Percentiles rank a stretch among this genome's conserved stretches.
phyloP scores from a whole-genome alignment of 2,113 vertebrate species.

The Leucoraja erinaceus region DNA sequence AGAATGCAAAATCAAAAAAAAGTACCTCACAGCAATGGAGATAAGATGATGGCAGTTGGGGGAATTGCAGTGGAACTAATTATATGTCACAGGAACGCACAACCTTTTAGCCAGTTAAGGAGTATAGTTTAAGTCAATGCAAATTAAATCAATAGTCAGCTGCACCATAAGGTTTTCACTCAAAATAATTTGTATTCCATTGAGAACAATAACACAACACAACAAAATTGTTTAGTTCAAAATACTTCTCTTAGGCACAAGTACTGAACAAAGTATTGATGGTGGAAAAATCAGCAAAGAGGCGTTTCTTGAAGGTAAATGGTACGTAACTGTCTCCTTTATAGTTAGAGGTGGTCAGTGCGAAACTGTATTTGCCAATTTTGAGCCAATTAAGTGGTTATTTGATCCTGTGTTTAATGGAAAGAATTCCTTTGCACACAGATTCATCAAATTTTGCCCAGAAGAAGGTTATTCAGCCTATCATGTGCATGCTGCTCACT shows the following conservation, averaged over 20 bases:
- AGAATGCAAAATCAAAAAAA: constrained; percentile 7
- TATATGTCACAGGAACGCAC: background rate
- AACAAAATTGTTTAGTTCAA: background rate
- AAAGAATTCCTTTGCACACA: too few relatives aligned
- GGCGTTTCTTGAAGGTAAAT: background rate
- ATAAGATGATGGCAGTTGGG: background rate
- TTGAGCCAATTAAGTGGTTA: background rate
- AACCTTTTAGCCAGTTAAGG: background rate
- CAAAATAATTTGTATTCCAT: background rate
- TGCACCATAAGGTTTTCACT: background rate
- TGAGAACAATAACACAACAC: background rate
- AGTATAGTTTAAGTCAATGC: background rate
- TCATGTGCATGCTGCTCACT: too few relatives aligned
- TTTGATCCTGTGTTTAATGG: background rate
- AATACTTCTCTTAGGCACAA: background rate
- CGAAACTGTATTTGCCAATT: background rate
- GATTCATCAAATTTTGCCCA: too few relatives aligned
- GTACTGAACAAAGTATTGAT: background rate
- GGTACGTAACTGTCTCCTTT: background rate
- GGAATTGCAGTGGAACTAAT: background rate
- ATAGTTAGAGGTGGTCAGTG: background rate
- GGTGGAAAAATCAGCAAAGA: background rate
- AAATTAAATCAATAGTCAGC: background rate
- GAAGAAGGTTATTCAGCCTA: too few relatives aligned
- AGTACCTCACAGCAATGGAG: background rate